Evolutionary conservation across 2,888 invertebrate species (phyloP).

Genomic region (Abrostola triplasia): DNA sequence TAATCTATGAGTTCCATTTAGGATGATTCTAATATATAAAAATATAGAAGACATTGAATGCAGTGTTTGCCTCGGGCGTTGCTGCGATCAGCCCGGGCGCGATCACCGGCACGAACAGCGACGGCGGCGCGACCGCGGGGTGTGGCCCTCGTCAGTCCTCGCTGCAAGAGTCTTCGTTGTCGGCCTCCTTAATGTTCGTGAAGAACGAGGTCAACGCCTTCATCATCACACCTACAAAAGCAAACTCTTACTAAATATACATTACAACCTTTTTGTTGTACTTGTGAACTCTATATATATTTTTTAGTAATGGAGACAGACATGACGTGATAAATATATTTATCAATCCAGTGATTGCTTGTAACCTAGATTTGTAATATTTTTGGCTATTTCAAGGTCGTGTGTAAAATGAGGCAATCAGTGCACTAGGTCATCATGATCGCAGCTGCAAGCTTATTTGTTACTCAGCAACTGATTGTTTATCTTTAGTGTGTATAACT

Average conservation of each 20-base stretch:
- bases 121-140: conserved; percentile 60
- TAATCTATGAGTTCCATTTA: conserved; percentile 71
- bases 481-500: too few relatives aligned
- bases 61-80: conserved; percentile 53
- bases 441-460: too few relatives aligned
- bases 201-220: conserved; percentile 93
- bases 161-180: conserved; percentile 89
- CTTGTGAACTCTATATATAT: too few relatives aligned
- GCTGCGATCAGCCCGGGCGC: conserved; percentile 45
- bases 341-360: too few relatives aligned
- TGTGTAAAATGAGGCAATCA: too few relatives aligned
- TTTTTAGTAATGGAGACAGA: too few relatives aligned
- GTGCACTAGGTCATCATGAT: too few relatives aligned
- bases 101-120: conserved; percentile 56
- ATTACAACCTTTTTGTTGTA: too few relatives aligned
- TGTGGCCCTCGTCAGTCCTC: conserved; percentile 80
- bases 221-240: conserved; percentile 89
- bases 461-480: too few relatives aligned
- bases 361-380: too few relatives aligned
- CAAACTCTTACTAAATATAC: background rate
- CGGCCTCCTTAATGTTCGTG: conserved; percentile 90
- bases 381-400: too few relatives aligned
- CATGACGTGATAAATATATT: too few relatives aligned
- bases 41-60: conserved; percentile 68
- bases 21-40: conserved; percentile 79